These are phyloP conservation scores for Oligia latruncula DNA, from an alignment of 2,888 invertebrate species.

Conservation along the genomic window DNA sequence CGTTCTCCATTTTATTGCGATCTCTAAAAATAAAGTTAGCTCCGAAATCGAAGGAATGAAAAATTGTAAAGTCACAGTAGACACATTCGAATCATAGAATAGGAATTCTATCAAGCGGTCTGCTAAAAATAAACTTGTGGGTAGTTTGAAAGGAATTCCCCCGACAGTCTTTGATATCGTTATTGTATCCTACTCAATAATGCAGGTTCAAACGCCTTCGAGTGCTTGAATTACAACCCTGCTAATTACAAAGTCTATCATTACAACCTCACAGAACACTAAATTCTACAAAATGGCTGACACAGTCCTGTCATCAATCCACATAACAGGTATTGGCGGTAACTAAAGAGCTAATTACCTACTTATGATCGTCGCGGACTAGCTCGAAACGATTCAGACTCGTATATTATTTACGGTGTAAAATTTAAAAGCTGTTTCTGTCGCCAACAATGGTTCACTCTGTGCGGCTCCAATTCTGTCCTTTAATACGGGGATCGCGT, in stretches of 20 bases:
- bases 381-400: conserved; percentile 48
- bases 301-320: conserved; percentile 22
- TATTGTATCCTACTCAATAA: conserved; percentile 25
- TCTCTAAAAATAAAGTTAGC: conserved; percentile 19
- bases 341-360: conserved; percentile 37
- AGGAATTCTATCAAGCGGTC: not conserved
- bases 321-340: not conserved
- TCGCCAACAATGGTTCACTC: conserved; percentile 50
- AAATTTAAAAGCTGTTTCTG: conserved; percentile 51
- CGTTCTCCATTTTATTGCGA: conserved; percentile 16
- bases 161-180: not conserved
- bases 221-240: not conserved
- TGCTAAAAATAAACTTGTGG: not conserved
- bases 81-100: not conserved
- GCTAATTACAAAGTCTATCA: conserved; percentile 10
- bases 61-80: not conserved
- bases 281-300: conserved; percentile 3
- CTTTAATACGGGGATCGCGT: conserved; percentile 75
- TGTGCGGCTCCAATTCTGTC: conserved; percentile 48
- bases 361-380: conserved; percentile 25
- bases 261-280: not conserved
- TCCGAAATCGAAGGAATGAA: not conserved
- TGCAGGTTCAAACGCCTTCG: conserved; percentile 9
- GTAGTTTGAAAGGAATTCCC: not conserved
- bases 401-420: conserved; percentile 56